Conservation (phyloP, 2,113 vertebrate species). For the Pelobates fuscus region DNA sequence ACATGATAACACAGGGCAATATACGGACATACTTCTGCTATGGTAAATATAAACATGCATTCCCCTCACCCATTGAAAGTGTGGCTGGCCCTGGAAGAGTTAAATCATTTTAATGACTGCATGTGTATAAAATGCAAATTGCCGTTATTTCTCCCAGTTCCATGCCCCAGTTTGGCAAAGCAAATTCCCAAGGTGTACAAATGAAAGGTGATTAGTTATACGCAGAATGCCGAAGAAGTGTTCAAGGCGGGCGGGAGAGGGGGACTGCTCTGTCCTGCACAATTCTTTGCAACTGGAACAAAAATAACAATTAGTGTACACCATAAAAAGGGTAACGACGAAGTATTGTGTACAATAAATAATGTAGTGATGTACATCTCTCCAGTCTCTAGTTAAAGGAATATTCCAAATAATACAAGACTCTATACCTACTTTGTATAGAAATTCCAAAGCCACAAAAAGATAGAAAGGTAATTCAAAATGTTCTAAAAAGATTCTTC, state of each 20-base stretch:
- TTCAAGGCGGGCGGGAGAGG: conserved; percentile 33
- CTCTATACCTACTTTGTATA: no score
- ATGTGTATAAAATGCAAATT: conserved; percentile 48
- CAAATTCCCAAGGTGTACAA: conserved; percentile 42
- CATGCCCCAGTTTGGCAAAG: conserved; percentile 47
- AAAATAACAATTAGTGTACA: conserved; percentile 12
- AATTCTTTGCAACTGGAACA: conserved; percentile 16
- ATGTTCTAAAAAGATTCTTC: no score
- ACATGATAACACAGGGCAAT: no score
- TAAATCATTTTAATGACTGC: conserved; percentile 44
- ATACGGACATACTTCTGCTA: no score
- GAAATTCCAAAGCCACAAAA: no score
- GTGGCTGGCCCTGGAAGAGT: conserved; percentile 16
- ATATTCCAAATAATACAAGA: no score
- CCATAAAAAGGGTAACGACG: no score
- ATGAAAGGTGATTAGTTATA: conserved; percentile 51
- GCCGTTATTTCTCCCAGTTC: conserved; percentile 36
- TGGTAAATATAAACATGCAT: no score
- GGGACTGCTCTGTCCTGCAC: conserved; percentile 8
- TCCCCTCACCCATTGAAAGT: neutral
- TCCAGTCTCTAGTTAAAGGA: no score
- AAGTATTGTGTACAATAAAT: no score
- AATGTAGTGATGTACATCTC: no score
- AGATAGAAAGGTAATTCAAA: no score
- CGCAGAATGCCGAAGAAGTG: conserved; percentile 11